Percentiles rank a stretch among this genome's conserved stretches.
These are phyloP conservation scores for Procambarus clarkii DNA, from an alignment of 1,140 invertebrate species.

Conservation along the genomic window DNA sequence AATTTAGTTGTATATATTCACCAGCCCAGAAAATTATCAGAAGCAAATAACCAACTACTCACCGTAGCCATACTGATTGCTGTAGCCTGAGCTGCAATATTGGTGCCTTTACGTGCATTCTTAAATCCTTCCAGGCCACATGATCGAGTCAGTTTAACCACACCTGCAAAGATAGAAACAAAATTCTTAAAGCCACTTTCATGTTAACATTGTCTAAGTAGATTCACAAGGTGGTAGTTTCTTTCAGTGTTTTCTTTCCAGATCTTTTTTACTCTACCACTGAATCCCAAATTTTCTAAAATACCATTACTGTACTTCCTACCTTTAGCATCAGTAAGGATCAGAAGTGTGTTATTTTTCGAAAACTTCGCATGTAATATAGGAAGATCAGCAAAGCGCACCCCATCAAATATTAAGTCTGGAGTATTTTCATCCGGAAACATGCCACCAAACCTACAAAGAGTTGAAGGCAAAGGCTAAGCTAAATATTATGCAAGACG, in stretches of 20 bases:
- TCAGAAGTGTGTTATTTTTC: conserved; percentile 91
- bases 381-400: conserved; percentile 86
- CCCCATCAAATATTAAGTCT: conserved; percentile 85
- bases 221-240: background rate
- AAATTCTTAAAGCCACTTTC: conserved; percentile 26
- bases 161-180: conserved; percentile 76
- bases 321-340: conserved; percentile 84
- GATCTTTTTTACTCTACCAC: too few species aligned
- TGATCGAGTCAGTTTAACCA: conserved; percentile 80
- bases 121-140: conserved; percentile 96
- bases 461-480: background rate
- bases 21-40: too few species aligned
- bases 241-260: background rate
- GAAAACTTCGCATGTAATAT: conserved; percentile 88
- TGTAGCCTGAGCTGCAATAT: conserved; percentile 95
- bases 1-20: too few species aligned
- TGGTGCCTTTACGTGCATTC: conserved; percentile 95
- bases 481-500: too few species aligned
- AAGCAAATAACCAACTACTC: too few species aligned
- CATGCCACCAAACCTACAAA: conserved; percentile 81
- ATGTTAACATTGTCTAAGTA: conserved; percentile 34
- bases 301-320: conserved; percentile 47
- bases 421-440: conserved; percentile 86
- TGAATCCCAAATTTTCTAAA: too few species aligned
- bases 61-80: conserved; percentile 86